phyloP scores from a whole-genome alignment of 2,113 vertebrate genomes.

The Clarias magur region DNA sequence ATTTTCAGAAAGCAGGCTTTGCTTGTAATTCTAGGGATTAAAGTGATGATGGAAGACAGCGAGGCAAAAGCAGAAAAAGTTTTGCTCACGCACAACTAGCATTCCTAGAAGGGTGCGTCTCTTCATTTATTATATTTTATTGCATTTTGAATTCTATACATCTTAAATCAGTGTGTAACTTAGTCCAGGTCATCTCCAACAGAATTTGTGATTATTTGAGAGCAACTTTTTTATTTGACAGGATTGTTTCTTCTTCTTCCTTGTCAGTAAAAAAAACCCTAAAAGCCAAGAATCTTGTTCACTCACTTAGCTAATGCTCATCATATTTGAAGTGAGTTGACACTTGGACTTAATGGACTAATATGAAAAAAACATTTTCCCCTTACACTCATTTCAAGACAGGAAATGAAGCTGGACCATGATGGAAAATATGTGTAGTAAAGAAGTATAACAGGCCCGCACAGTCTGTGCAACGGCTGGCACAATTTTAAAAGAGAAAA shows the following conservation, averaged over 20 bases:
- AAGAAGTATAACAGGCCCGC: constrained; percentile 7
- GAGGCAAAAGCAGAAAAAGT: constrained; percentile 29
- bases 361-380: constrained; percentile 13
- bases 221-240: not conserved
- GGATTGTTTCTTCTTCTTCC: not conserved
- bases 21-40: constrained; percentile 49
- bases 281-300: constrained; percentile 30
- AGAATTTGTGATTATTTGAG: constrained; percentile 36
- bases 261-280: not conserved
- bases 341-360: constrained; percentile 34
- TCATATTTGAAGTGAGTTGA: constrained; percentile 34
- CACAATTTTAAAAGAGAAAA: constrained; percentile 7
- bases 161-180: constrained; percentile 33
- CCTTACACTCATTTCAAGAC: constrained; percentile 38
- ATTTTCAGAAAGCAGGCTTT: constrained; percentile 46
- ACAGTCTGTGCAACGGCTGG: not conserved
- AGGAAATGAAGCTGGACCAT: constrained; percentile 41
- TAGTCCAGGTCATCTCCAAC: constrained; percentile 23
- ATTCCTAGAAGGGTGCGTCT: constrained; percentile 36
- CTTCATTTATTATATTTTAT: constrained; percentile 36
- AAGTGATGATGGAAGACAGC: constrained; percentile 43
- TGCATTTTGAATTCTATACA: constrained; percentile 39
- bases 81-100: constrained; percentile 34
- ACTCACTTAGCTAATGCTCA: constrained; percentile 7
- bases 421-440: not conserved